Evolutionary conservation across 2,797 vertebrate genomes (phyloP), one percentile per base, ranked within the genome.

Genomic region (Sebastes trivittatus): DNA sequence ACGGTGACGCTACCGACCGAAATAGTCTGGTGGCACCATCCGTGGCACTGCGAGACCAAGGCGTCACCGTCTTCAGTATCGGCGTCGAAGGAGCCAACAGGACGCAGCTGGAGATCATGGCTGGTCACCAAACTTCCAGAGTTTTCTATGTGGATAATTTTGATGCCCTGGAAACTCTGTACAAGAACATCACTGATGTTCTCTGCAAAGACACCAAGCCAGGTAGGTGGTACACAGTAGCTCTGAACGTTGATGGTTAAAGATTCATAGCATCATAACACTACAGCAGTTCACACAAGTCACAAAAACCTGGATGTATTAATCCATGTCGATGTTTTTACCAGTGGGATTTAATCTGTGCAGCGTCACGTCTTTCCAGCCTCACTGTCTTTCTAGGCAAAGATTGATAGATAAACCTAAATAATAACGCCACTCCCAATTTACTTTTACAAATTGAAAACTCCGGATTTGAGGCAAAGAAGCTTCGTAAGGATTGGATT

Each of bases 1-100:
- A 95, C 27, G 94, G 95, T 3, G 42, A 59, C 1, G 93, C 95
- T 6, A 81, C 72, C 1, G 55, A 74, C 30, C 84, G 62, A 16
- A 18, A 38, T 3, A 42, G 5, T 25, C 62, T 64, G 13, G 13
- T 42, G 9, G 7, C 62, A 5, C 34, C 62, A 10, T 38, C 62
- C 0, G 1, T 16, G 62, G 22, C 13, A 5, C 34, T 96, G 74
- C 84, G 78, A 11, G 5, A 78, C 1, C 73, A 80, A 25, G 64
- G 36, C 1, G 82, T 96, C 49, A 69, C 23, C 1, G 75, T 96
- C n/a, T 87, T 94, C 79, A 94, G 93, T 42, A 84, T 96, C 20
- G 95, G 95, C 61, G 92, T 95, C n/a, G 70, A 49, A 3, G 7
- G 25, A 0, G 94, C 93, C 23, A 77, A 16, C 1, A 29, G 0